Evolutionary conservation across 1,140 invertebrate species (phyloP), one percentile per base, ranked within the genome.

Genomic region (Cotesia glomerata): DNA sequence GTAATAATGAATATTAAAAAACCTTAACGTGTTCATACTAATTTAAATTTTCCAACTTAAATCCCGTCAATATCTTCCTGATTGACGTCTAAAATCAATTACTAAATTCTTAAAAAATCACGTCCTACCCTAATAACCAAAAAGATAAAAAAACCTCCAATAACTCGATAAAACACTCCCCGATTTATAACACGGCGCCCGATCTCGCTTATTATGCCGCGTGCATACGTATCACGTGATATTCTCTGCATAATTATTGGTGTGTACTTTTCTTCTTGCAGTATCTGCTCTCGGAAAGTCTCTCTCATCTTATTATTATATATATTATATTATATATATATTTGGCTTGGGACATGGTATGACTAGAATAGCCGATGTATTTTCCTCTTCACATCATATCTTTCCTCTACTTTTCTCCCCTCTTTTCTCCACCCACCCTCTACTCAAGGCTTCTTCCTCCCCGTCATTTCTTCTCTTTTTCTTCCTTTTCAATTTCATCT

Each of bases 231-330:
- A 59, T 59, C 45, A 63, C 26, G 61, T 54, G 59, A 71, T 71
- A 71, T 71, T 71, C 69, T 35, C 45, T 45, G 69, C 69, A 71
- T 71, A 71, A 71, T 71, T 71, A 71, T 71, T 71, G 59, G 69
- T 71, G 11, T 45, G 39, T 71, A 71, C 59, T 63, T 71, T 52
- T 35, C 68, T 36, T 14, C 51, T 9, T 16, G 13, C 34, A 13
- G 4, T 39, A n/a, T 45, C 39, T 45, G 11, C 7, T 7, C 39
- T 2, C 39, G 5, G 11, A 45, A 45, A 45, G 39, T 45, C 5
- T 45, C 5, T 45, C 5, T 45, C 5, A 45, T 45, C 39, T 45
- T 45, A 45, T 45, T 9, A 9, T 2, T 45, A 7, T 45, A 45
- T 45, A 45, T 8, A 5, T 45, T 14, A 69, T 16, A 34, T 63